phyloP scores from a whole-genome alignment of 2,888 invertebrate species.

The Caenorhabditis panamensis region DNA sequence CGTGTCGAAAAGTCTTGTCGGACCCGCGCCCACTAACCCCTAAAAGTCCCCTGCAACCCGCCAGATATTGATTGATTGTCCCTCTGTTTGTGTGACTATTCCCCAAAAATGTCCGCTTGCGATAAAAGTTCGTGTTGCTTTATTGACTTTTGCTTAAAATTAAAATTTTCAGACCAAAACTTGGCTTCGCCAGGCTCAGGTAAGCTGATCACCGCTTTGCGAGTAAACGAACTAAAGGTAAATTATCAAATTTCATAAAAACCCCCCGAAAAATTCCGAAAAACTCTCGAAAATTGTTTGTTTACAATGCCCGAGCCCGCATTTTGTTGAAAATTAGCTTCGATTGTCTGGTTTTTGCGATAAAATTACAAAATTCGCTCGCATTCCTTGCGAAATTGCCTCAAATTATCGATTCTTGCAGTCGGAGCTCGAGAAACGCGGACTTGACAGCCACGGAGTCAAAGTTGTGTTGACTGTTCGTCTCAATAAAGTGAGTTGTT shows the following conservation, averaged over 20 bases:
- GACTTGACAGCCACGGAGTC: slow-evolving; percentile 89
- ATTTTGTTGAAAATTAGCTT: background rate
- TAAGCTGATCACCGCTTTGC: background rate
- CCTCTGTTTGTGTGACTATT: too few relatives aligned
- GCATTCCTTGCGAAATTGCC: background rate
- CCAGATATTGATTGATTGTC: too few relatives aligned
- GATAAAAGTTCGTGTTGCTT: background rate
- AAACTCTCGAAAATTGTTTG: background rate
- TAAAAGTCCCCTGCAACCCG: too few relatives aligned
- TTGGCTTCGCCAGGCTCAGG: background rate
- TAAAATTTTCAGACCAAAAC: background rate
- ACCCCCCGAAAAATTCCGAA: background rate
- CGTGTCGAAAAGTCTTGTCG: too few relatives aligned
- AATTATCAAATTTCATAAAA: slow-evolving; percentile 6
- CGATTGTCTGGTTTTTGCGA: background rate
- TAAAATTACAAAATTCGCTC: too few relatives aligned
- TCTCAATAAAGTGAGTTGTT: slow-evolving; percentile 85
- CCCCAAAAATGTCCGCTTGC: background rate
- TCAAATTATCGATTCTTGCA: slow-evolving; percentile 31
- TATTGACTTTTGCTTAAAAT: background rate
- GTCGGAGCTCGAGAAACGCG: slow-evolving; percentile 88
- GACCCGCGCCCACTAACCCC: too few relatives aligned
- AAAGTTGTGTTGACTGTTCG: slow-evolving; percentile 90
- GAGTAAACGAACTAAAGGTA: slow-evolving; percentile 37
- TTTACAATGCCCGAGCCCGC: background rate